These are phyloP conservation scores for Mermis nigrescens DNA, from an alignment of 2,888 invertebrate species.

Conservation along the genomic window DNA sequence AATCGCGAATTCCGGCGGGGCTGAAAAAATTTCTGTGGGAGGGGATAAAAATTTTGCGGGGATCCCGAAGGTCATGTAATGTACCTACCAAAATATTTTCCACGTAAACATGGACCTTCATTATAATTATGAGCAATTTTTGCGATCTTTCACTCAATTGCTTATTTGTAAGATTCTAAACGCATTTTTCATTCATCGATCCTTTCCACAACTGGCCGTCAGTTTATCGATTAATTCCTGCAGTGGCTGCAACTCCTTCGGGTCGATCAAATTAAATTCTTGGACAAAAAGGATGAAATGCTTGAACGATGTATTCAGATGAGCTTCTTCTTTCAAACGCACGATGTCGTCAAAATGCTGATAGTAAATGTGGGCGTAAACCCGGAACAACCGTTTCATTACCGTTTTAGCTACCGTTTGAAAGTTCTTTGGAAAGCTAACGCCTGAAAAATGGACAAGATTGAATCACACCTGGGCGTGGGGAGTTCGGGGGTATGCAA, in stretches of 20 bases:
- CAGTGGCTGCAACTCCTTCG: slow-evolving; percentile 81
- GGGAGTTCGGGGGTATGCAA: too few relatives aligned
- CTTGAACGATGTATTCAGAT: slow-evolving; percentile 96
- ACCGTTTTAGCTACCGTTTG: slow-evolving; percentile 90
- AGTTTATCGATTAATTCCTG: slow-evolving; percentile 91
- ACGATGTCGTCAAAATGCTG: slow-evolving; percentile 82
- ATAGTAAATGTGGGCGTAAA: slow-evolving; percentile 98
- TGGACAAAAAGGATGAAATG: slow-evolving; percentile 94
- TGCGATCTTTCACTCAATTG: too few relatives aligned
- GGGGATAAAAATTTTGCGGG: too few relatives aligned
- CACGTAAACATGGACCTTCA: too few relatives aligned
- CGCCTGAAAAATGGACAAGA: slow-evolving; percentile 43
- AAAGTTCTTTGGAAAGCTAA: slow-evolving; percentile 94
- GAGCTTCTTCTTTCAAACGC: slow-evolving; percentile 89
- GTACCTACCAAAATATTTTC: too few relatives aligned
- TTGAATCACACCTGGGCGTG: background rate
- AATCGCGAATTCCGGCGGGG: too few relatives aligned
- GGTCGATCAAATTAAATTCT: slow-evolving; percentile 91
- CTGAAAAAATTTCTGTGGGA: too few relatives aligned
- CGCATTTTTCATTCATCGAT: background rate
- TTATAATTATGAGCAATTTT: too few relatives aligned
- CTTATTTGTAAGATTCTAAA: too few relatives aligned
- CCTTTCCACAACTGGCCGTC: slow-evolving; percentile 46
- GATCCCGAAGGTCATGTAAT: too few relatives aligned
- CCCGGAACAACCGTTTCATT: slow-evolving; percentile 84